Evolutionary conservation across 2,888 invertebrate genomes (phyloP), one percentile per base, ranked within the genome.

Genomic region (Ditula angustiorana): DNA sequence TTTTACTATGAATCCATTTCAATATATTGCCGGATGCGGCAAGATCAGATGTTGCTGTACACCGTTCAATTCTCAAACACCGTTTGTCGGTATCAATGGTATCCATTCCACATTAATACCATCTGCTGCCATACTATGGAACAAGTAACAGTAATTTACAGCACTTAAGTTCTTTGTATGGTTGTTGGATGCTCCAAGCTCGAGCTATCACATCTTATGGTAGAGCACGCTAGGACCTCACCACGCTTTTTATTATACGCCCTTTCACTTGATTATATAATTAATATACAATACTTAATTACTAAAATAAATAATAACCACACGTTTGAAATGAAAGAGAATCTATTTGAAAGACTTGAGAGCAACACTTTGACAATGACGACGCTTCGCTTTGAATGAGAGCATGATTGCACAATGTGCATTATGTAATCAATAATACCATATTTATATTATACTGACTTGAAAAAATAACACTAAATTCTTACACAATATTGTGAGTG

Each of bases 51-150:
- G 44, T 50, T 62, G 19, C 7, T 30, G 19, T 21, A 16, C 30
- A 2, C 19, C 19, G 61, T 28, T 47, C 49, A 24, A 21, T 63
- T 58, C 47, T 47, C 7, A 59, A 46, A 59, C 37, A 66, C 44
- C 37, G 47, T 60, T 49, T 41, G 35, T 58, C 67, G 62, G 41
- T 57, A 23, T 62, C 57, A 21, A 58, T 50, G 57, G 49, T 67
- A 67, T 75, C 77, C 76, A 77, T 77, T 79, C 80, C 79, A 81
- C 78, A 76, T 79, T 78, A 71, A 73, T 72, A 73, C 69, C 72
- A 75, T 70, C 70, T 71, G 67, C 70, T 73, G 21, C 50, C 23
- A 52, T 52, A 63, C 46, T 35, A 46, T 16, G 35, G 49, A 24
- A 35, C 30, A 33, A 52, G 46, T 44, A 44, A 49, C 52, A 52